These are phyloP conservation scores for Oligia fasciuncula DNA, from an alignment of 2,888 invertebrate species.

Conservation along the genomic window DNA sequence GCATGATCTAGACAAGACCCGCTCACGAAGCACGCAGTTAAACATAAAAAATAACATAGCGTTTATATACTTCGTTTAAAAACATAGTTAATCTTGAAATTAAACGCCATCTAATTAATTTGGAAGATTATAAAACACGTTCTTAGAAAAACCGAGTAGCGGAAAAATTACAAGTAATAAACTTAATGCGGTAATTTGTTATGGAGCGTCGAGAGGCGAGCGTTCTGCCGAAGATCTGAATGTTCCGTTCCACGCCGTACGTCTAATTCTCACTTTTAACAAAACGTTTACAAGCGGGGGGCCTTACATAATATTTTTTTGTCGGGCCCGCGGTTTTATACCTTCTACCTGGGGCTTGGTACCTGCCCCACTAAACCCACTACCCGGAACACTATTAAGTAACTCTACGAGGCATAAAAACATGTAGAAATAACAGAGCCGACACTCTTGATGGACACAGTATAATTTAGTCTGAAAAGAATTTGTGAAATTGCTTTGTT, in stretches of 20 bases:
- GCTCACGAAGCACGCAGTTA: constrained; percentile 1
- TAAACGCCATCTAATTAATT: constrained; percentile 70
- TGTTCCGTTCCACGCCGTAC: constrained; percentile 47
- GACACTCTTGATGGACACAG: constrained; percentile 76
- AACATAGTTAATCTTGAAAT: constrained; percentile 61
- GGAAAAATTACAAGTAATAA: constrained; percentile 68
- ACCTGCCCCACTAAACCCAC: constrained; percentile 83
- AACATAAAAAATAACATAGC: constrained; percentile 28
- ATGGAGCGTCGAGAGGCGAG: constrained; percentile 50
- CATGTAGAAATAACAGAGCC: constrained; percentile 78
- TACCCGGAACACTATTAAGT: constrained; percentile 88
- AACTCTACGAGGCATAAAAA: constrained; percentile 84
- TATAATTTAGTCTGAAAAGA: constrained; percentile 76
- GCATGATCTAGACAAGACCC: neutral
- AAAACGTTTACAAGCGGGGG: constrained; percentile 71
- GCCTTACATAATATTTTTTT: constrained; percentile 76
- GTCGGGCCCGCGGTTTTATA: constrained; percentile 73
- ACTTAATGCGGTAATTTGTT: constrained; percentile 67
- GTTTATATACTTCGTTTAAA: constrained; percentile 30
- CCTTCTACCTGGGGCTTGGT: constrained; percentile 82
- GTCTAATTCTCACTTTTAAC: constrained; percentile 73
- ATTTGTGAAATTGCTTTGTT: constrained; percentile 76
- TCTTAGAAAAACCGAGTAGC: constrained; percentile 63
- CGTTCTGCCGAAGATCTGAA: constrained; percentile 48
- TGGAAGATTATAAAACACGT: constrained; percentile 64